Conservation (phyloP, 2,113 vertebrate genomes). For the Candoia aspera region DNA sequence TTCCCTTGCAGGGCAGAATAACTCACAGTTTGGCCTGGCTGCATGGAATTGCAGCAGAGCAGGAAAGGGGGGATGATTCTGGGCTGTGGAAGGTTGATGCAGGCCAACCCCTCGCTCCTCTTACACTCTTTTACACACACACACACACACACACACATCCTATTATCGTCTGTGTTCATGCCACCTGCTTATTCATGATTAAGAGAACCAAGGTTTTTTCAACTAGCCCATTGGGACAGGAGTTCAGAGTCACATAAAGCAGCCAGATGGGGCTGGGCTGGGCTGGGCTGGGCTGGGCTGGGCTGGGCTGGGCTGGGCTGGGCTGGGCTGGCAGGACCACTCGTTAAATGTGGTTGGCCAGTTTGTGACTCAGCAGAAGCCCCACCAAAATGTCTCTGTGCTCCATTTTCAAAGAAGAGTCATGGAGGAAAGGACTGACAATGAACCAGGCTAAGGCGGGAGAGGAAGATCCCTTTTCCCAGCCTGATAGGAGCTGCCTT, state of each 20-base stretch:
- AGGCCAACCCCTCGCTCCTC: neutral
- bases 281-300: no score
- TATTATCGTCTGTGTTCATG: neutral
- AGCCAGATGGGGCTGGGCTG: neutral
- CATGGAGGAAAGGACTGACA: neutral
- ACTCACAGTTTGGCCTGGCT: neutral
- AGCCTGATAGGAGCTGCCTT: neutral
- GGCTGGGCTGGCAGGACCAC: neutral
- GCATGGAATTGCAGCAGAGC: neutral
- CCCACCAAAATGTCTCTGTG: neutral
- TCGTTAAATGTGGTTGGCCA: neutral
- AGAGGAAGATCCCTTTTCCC: neutral
- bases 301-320: no score
- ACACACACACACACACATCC: neutral
- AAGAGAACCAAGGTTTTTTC: neutral
- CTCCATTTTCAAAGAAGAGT: neutral
- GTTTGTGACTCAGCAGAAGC: neutral
- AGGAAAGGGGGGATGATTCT: neutral
- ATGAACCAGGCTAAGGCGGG: neutral
- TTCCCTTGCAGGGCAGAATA: neutral
- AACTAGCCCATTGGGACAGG: neutral
- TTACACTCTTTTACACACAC: neutral
- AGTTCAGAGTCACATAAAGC: neutral
- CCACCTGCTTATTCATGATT: neutral
- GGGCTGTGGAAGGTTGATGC: neutral